Evolutionary conservation across 2,888 invertebrate species (phyloP).

Genomic region (Cataglyphis livida): DNA sequence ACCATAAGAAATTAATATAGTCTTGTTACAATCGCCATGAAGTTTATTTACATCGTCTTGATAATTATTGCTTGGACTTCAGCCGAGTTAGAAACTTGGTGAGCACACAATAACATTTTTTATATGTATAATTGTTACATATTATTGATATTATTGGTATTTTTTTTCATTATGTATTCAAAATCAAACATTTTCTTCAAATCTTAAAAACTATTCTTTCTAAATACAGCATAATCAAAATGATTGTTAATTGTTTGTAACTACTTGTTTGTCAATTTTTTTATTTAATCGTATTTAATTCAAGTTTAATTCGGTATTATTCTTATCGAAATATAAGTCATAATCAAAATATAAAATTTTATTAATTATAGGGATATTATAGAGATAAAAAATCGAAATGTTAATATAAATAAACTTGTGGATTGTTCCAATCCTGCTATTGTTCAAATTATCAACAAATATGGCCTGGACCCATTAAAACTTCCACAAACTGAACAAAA

Average conservation of each 20-base stretch:
- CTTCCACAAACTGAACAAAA: not conserved
- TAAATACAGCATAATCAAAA: not conserved
- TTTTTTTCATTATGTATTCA: not conserved
- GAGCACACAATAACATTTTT: slow-evolving; percentile 20
- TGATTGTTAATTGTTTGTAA: not conserved
- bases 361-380: slow-evolving; percentile 6
- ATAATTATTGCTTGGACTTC: not conserved
- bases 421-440: slow-evolving; percentile 5
- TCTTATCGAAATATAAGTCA: not conserved
- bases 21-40: slow-evolving; percentile 30
- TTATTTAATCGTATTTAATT: not conserved
- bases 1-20: not conserved
- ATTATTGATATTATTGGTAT: not conserved
- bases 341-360: slow-evolving; percentile 7
- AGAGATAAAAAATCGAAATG: too few species aligned
- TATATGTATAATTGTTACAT: not conserved
- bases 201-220: not conserved
- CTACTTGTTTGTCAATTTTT: not conserved
- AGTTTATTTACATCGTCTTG: slow-evolving; percentile 8
- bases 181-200: not conserved
- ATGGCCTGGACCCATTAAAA: slow-evolving; percentile 40
- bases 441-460: slow-evolving; percentile 2
- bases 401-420: slow-evolving; percentile 33
- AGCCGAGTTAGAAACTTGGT: slow-evolving; percentile 3
- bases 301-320: slow-evolving; percentile 5